Conservation (phyloP, 2,797 vertebrate species). For the Pangasius mekongensis region DNA sequence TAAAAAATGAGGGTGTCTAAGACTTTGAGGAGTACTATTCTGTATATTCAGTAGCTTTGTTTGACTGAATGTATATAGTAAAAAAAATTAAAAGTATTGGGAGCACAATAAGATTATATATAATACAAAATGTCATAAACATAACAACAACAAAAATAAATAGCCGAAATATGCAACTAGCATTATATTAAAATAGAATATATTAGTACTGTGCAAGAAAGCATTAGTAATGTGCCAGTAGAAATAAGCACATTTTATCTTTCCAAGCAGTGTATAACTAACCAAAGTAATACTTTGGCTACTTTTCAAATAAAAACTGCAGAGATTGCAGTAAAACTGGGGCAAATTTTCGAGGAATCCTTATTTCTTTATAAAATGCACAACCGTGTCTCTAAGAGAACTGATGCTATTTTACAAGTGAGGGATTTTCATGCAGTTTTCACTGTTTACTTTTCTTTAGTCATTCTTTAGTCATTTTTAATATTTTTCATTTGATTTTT, state of each 20-base stretch:
- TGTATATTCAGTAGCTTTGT: constrained; percentile 3
- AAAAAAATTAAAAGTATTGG: background rate
- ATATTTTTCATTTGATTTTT: background rate
- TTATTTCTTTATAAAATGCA: background rate
- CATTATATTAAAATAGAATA: background rate
- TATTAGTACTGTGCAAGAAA: background rate
- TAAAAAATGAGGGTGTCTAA: background rate
- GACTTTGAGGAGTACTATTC: background rate
- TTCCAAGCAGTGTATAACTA: background rate
- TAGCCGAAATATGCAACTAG: background rate
- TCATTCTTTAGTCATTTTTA: background rate
- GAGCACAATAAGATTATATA: too few relatives aligned
- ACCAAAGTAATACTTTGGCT: background rate
- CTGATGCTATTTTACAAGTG: background rate
- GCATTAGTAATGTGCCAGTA: background rate
- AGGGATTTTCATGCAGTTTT: background rate
- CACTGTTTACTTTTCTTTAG: too few relatives aligned
- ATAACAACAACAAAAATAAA: background rate
- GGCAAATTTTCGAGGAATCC: background rate
- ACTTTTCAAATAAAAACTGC: background rate
- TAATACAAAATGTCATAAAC: background rate
- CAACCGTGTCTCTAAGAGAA: background rate
- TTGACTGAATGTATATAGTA: background rate
- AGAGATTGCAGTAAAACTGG: background rate
- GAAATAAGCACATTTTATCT: background rate